Evolutionary conservation across 2,797 vertebrate genomes (phyloP), one percentile per base, ranked within the genome.

Genomic region (Crax fasciolata): DNA sequence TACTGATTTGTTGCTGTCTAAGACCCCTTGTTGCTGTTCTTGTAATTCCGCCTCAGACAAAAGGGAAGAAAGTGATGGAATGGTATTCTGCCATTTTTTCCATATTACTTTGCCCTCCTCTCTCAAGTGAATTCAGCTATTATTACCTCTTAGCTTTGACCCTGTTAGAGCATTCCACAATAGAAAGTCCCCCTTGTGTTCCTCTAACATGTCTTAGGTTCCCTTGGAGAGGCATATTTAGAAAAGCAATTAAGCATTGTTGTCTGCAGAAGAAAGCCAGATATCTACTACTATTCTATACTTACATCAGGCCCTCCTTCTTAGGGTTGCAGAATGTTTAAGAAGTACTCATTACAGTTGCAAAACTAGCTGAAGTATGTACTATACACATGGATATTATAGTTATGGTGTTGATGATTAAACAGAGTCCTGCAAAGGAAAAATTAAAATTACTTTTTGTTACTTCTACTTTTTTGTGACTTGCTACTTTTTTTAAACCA

Each of bases 241-340:
- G 94, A 96, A 93, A 87, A 93, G 92, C 87, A 95, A 96, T 96
- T 96, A 96, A 76, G 84, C 78, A 95, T 94, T 94, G 94, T 93
- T 73, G 20, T 61, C 85, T 82, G 92, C 52, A 92, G 86, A 89
- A 89, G 75, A 84, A 96, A 96, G 84, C 68, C 89, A 91, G 93
- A 92, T 72, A 94, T 89, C 77, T 88, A 77, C 85, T 77, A 13
- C 44, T 66, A 46, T 94, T 89, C 91, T 90, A 8, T 66, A 82
- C 52, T 95, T 90, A 76, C 18, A 55, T 11, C 32, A 79, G n/a
- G 17, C 32, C 48, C 86, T 92, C 81, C 83, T 84, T 93, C 54
- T 86, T 67, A 77, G 49, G 38, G 82, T 87, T 28, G 30, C 48
- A 74, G 48, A 87, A 89, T 6, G 9, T 57, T 84, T 79, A 49